Conservation (phyloP, 1,140 invertebrate species). For the Aphaenogaster floridana region DNA sequence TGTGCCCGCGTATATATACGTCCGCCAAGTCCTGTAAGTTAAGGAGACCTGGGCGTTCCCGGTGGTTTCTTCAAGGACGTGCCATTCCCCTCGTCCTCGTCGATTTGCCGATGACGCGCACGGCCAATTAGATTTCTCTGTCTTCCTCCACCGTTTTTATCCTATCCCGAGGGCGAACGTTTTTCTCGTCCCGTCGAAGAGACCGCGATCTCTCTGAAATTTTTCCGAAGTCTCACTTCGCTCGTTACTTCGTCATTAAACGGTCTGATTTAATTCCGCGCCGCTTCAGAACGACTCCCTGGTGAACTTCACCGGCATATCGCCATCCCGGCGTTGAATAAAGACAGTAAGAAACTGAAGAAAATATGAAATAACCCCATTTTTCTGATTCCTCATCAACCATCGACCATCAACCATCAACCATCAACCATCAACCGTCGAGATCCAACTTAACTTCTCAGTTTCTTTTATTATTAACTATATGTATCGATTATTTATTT, state of each 20-base stretch:
- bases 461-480: not conserved
- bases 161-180: conserved; percentile 14
- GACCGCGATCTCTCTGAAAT: conserved; percentile 2
- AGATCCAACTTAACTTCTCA: not conserved
- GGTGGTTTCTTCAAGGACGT: conserved; percentile 19
- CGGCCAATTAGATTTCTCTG: conserved; percentile 24
- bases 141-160: conserved; percentile 8
- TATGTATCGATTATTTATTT: not conserved
- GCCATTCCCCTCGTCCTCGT: conserved; percentile 1
- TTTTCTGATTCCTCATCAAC: not conserved
- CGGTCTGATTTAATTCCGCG: conserved; percentile 27
- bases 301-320: not conserved
- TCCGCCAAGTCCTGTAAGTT: conserved; percentile 10
- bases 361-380: not conserved
- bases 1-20: not conserved
- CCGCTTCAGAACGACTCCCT: not conserved
- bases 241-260: conserved; percentile 31
- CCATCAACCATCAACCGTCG: no score
- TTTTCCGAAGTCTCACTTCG: not conserved
- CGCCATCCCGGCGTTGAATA: not conserved
- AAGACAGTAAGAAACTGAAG: not conserved
- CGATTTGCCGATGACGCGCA: conserved; percentile 36
- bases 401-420: no score
- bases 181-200: not conserved
- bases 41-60: conserved; percentile 41